Conservation (phyloP, 2,888 invertebrate genomes). For the Agapostemon virescens region DNA sequence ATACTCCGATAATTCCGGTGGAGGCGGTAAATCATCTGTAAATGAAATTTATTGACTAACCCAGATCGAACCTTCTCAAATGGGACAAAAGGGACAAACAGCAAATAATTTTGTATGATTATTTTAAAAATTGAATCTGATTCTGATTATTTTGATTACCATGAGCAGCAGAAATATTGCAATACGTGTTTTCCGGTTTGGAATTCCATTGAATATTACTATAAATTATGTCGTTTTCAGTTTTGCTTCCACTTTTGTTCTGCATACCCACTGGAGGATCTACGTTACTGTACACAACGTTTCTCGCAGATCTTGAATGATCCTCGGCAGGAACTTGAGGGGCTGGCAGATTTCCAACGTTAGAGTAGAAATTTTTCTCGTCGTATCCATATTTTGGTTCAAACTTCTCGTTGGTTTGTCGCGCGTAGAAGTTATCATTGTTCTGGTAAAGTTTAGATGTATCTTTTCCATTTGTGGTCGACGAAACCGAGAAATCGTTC, state of each 20-base stretch:
- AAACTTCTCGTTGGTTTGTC: conserved; percentile 74
- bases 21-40: conserved; percentile 84
- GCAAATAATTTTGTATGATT: neutral
- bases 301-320: conserved; percentile 70
- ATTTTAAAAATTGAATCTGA: neutral
- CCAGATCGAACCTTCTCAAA: neutral
- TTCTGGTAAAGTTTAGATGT: conserved; percentile 73
- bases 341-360: conserved; percentile 75
- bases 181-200: conserved; percentile 82
- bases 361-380: conserved; percentile 78
- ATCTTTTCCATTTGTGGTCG: conserved; percentile 70
- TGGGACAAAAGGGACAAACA: neutral
- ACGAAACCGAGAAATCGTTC: conserved; percentile 72
- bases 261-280: conserved; percentile 74
- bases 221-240: conserved; percentile 82
- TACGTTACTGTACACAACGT: conserved; percentile 79
- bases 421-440: conserved; percentile 75
- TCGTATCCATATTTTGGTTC: conserved; percentile 75
- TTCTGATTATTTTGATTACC: conserved; percentile 49
- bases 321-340: conserved; percentile 74
- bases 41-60: conserved; percentile 31
- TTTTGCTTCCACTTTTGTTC: conserved; percentile 71
- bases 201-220: conserved; percentile 82
- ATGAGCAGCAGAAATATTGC: conserved; percentile 81
- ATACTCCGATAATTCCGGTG: conserved; percentile 81